These are phyloP conservation scores for Quadriops clusia DNA, from an alignment of 2,888 invertebrate genomes.

Conservation along the genomic window DNA sequence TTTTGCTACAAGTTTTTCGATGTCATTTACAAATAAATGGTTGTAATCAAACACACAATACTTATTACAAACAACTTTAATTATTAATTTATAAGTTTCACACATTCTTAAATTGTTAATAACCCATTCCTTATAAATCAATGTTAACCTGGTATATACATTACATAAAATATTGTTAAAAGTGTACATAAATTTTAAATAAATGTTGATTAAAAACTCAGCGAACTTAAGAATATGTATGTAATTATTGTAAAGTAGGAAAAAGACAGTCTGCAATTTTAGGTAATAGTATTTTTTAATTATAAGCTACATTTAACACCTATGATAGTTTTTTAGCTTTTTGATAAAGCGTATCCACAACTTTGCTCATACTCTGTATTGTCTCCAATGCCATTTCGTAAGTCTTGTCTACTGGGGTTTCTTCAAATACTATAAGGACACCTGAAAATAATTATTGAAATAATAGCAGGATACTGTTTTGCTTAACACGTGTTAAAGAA, in stretches of 20 bases:
- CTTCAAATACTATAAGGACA: slow-evolving; percentile 94
- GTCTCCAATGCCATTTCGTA: slow-evolving; percentile 96
- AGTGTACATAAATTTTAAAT: too few species aligned
- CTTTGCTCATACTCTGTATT: slow-evolving; percentile 98
- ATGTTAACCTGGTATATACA: slow-evolving; percentile 14
- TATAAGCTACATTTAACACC: slow-evolving; percentile 23
- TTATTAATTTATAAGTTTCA: slow-evolving; percentile 12
- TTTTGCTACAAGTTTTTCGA: too few species aligned
- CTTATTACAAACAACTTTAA: slow-evolving; percentile 13
- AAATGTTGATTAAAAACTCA: slow-evolving; percentile 10
- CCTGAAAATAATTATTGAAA: slow-evolving; percentile 34
- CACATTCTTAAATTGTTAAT: slow-evolving; percentile 15
- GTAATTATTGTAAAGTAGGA: slow-evolving; percentile 20
- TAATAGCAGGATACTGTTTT: slow-evolving; percentile 1
- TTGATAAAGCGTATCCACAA: slow-evolving; percentile 97
- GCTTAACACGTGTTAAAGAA: too few species aligned
- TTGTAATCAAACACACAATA: slow-evolving; percentile 8
- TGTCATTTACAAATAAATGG: neutral
- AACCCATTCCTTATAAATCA: slow-evolving; percentile 14
- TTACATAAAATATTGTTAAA: slow-evolving; percentile 12
- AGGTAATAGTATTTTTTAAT: slow-evolving; percentile 15
- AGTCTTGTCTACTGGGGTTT: slow-evolving; percentile 87
- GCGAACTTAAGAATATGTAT: slow-evolving; percentile 9
- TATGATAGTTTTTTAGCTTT: slow-evolving; percentile 97
- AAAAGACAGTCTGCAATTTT: slow-evolving; percentile 29